phyloP scores from a whole-genome alignment of 2,888 invertebrate genomes.

The Ophion costatus region DNA sequence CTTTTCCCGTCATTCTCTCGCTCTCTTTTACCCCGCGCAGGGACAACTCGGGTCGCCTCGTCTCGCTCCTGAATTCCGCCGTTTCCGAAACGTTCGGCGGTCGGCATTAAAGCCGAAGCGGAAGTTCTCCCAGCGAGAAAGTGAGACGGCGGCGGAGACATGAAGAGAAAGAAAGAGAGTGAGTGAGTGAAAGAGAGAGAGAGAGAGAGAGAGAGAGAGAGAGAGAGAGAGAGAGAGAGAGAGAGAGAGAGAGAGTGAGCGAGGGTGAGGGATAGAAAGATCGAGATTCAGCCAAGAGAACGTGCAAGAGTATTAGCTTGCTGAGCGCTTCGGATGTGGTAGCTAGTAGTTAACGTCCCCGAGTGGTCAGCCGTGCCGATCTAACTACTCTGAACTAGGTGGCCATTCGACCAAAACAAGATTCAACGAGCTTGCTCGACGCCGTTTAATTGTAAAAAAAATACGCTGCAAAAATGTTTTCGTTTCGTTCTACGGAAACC shows the following conservation, averaged over 20 bases:
- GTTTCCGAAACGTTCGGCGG: constrained; percentile 53
- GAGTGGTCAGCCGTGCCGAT: constrained; percentile 51
- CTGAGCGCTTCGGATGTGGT: constrained; percentile 52
- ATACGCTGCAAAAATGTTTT: background rate
- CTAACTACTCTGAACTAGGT: constrained; percentile 5
- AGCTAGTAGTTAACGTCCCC: constrained; percentile 57
- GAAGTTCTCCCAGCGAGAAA: constrained; percentile 66
- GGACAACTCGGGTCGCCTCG: background rate
- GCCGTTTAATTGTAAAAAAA: background rate
- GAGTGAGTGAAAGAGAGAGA: background rate
- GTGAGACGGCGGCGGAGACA: background rate
- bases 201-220: constrained; percentile 15
- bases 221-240: constrained; percentile 53
- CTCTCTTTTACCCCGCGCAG: constrained; percentile 16
- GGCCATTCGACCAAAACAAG: constrained; percentile 10
- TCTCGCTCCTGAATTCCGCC: constrained; percentile 48
- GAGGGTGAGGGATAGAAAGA: background rate
- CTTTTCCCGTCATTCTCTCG: background rate
- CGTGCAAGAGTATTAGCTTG: constrained; percentile 54
- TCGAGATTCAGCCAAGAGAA: constrained; percentile 29
- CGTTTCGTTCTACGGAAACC: background rate
- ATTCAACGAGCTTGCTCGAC: background rate
- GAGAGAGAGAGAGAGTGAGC: background rate
- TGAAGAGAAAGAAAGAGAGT: constrained; percentile 14
- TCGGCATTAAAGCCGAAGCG: constrained; percentile 70